Base-by-base conservation (phyloP, 2,113 vertebrate genomes). In the Muntiacus reevesi region DNA sequence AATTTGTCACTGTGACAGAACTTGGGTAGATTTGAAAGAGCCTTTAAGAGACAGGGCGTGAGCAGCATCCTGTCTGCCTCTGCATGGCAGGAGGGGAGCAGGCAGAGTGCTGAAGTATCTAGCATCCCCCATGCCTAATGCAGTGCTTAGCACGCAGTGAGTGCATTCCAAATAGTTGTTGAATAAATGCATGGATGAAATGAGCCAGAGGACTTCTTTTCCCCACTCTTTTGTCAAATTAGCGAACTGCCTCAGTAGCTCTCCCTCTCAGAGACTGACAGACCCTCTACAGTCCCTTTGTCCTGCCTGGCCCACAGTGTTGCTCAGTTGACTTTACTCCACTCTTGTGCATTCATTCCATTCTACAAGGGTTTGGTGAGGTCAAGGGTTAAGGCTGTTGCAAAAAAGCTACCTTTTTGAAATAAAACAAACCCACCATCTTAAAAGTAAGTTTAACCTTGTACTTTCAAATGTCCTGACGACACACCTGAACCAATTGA, bases 171-270 rank as follows among this genome's bases (percentile, higher is more conserved):
- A 85, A 33, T 55, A 33, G 11, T 9, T 81, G 11, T n/a, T 59
- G 15, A 95, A 82, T 67, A 33, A 97, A 67, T 21, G 4, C 74
- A 64, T 28, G 57, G 59, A n/a, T 25, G 27, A 78, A 94, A 78
- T 30, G 21, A 23, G n/a, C 9, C 12, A 23, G 6, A 50, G 14
- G 28, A 74, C 47, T 54, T 43, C 6, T 40, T 78, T 79, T 54
- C 45, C 52, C 67, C 30, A 28, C 4, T 43, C n/a, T 86, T 30
- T 91, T 71, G 86, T 79, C 45, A 79, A 87, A 47, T 81, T 59
- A 21, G 36, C 57, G 50, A 62, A 60, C 23, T 62, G 21, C 82
- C 40, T 74, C 62, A 33, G 74, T 36, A 78, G 87, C 60, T 83
- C 28, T 21, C 12, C 25, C 6, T 59, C 43, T 82, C 16, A 2